Evolutionary conservation across 1,140 invertebrate genomes (phyloP).

Genomic region (Campodea augens): DNA sequence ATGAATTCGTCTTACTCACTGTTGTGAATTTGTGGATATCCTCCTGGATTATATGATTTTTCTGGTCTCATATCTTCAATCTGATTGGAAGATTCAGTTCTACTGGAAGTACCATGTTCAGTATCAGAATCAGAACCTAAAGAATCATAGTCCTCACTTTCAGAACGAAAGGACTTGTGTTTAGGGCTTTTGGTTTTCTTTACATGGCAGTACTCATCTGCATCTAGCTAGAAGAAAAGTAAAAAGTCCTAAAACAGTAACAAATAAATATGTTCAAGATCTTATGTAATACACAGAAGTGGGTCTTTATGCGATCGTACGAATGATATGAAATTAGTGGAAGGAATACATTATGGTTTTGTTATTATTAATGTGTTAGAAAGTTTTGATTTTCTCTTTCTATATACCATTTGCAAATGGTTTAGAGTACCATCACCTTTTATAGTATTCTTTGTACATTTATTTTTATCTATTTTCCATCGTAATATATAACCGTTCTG

Average conservation of each 20-base stretch:
- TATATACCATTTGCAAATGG: too few species aligned
- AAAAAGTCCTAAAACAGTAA: not conserved
- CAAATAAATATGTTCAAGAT: not conserved
- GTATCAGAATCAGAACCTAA: conserved; percentile 15
- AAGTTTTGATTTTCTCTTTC: too few species aligned
- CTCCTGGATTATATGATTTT: too few species aligned
- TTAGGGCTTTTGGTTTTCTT: conserved; percentile 10
- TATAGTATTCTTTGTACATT: too few species aligned
- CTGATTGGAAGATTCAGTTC: conserved; percentile 16
- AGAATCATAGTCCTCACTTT: conserved; percentile 16
- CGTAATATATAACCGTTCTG: too few species aligned
- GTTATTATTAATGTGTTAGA: not conserved
- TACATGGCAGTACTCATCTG: conserved; percentile 13
- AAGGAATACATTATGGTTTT: not conserved
- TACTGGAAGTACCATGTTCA: conserved; percentile 12
- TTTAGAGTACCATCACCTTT: too few species aligned
- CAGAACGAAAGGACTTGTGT: conserved; percentile 10
- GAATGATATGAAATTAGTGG: not conserved
- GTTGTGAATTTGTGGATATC: too few species aligned
- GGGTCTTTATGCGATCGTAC: not conserved
- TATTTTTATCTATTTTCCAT: too few species aligned
- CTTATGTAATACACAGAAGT: not conserved
- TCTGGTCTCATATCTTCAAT: conserved; percentile 19
- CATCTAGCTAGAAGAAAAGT: conserved; percentile 6
- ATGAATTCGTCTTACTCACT: too few species aligned